Percentiles rank a stretch among this genome's conserved stretches.
phyloP scores from a whole-genome alignment of 2,797 vertebrate genomes.

The Brachyalestes nurse region DNA sequence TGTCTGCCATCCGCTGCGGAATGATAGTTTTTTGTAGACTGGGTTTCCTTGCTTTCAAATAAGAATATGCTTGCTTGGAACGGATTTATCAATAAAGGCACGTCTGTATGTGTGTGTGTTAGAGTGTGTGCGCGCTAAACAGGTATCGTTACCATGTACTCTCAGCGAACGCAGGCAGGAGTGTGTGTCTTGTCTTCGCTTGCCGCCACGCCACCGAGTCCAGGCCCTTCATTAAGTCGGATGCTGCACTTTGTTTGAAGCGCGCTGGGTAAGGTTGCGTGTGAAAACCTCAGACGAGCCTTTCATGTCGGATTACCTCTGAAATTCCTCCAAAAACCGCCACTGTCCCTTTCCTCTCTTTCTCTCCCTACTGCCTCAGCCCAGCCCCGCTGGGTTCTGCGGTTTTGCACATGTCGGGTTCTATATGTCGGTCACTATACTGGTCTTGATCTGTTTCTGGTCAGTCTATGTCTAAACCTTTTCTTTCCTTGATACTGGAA shows the following conservation, averaged over 20 bases:
- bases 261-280: slow-evolving; percentile 21
- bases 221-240: slow-evolving; percentile 31
- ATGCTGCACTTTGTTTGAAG: slow-evolving; percentile 40
- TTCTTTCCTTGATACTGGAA: neutral
- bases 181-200: slow-evolving; percentile 46
- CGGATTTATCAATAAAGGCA: slow-evolving; percentile 5
- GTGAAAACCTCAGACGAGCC: slow-evolving; percentile 40
- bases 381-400: no score
- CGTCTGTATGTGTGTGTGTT: slow-evolving; percentile 21
- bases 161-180: slow-evolving; percentile 17
- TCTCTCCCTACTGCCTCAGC: slow-evolving; percentile 2
- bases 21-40: neutral
- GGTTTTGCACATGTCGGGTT: neutral
- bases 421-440: neutral
- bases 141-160: slow-evolving; percentile 3
- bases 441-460: neutral
- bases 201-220: slow-evolving; percentile 13
- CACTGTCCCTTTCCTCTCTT: slow-evolving; percentile 40
- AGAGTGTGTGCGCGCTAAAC: slow-evolving; percentile 27
- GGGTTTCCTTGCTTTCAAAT: slow-evolving; percentile 11
- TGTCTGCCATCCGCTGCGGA: slow-evolving; percentile 19
- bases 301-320: slow-evolving; percentile 54
- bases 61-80: neutral
- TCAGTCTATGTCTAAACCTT: neutral
- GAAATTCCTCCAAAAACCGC: slow-evolving; percentile 49